phyloP scores from a whole-genome alignment of 1,140 invertebrate species.

The Drosophila murphyi region DNA sequence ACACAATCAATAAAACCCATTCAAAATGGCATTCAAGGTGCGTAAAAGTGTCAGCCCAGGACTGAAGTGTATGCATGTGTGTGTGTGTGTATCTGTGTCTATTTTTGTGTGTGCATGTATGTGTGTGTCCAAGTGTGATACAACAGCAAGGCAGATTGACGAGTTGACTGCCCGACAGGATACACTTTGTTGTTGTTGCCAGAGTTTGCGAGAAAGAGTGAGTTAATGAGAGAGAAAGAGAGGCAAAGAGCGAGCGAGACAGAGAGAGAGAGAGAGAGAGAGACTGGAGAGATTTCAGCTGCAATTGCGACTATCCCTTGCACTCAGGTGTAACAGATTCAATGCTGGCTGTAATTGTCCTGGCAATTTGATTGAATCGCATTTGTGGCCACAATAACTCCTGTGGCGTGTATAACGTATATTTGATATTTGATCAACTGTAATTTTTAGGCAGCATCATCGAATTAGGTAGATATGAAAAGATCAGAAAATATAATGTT shows the following conservation, averaged over 20 bases:
- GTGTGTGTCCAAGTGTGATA: not conserved
- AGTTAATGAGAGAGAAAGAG: no score
- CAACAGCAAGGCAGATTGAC: not conserved
- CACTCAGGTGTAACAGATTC: not conserved
- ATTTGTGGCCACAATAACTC: not conserved
- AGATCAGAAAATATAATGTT: not conserved
- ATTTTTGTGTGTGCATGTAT: conserved; percentile 1
- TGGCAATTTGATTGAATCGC: not conserved
- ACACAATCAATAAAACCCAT: conserved; percentile 17
- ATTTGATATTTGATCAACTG: not conserved
- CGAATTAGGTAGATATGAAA: not conserved
- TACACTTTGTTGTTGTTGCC: not conserved
- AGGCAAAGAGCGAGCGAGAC: no score
- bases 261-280: no score
- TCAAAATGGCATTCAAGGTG: conserved; percentile 80
- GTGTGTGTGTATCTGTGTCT: conserved; percentile 13
- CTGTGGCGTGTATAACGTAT: no score
- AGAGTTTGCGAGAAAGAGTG: no score
- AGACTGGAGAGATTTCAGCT: no score
- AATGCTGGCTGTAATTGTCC: not conserved
- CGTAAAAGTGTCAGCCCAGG: conserved; percentile 38
- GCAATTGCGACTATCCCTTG: not conserved
- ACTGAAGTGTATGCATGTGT: conserved; percentile 1
- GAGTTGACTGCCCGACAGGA: not conserved
- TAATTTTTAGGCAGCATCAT: not conserved